Percentiles rank a stretch among this genome's conserved stretches.
phyloP scores from a whole-genome alignment of 1,140 invertebrate species.

The Lanistes nyassanus region DNA sequence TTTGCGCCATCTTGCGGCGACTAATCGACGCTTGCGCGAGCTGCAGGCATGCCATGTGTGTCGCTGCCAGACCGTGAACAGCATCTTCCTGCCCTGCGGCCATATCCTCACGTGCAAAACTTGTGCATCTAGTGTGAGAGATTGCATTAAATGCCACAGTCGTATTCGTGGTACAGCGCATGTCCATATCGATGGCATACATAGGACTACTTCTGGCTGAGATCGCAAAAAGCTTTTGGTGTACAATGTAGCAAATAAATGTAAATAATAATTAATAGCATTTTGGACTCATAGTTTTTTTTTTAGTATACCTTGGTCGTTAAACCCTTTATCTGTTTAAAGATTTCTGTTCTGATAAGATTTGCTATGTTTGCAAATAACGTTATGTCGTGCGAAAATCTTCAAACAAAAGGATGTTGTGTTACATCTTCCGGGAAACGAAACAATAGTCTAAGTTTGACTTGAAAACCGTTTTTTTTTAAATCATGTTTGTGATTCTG shows the following conservation, averaged over 20 bases:
- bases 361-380: background rate
- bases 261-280: too few relatives aligned
- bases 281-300: too few relatives aligned
- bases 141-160: conserved; percentile 19
- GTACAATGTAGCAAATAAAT: too few relatives aligned
- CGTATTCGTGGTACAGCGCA: conserved; percentile 27
- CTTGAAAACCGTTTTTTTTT: too few relatives aligned
- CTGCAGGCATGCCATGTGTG: conserved; percentile 12
- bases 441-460: too few relatives aligned
- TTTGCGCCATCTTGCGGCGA: background rate
- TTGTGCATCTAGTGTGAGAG: conserved; percentile 15
- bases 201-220: too few relatives aligned
- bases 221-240: too few relatives aligned
- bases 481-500: too few relatives aligned
- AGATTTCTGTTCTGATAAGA: background rate
- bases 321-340: background rate
- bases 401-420: too few relatives aligned
- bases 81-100: conserved; percentile 32
- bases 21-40: conserved; percentile 8
- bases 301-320: background rate
- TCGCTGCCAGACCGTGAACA: background rate
- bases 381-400: too few relatives aligned
- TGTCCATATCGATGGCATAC: conserved; percentile 19
- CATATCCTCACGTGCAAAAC: conserved; percentile 30
- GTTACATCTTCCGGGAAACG: too few relatives aligned